Conservation (phyloP, 2,888 invertebrate species). For the Falcaria lacertinaria region DNA sequence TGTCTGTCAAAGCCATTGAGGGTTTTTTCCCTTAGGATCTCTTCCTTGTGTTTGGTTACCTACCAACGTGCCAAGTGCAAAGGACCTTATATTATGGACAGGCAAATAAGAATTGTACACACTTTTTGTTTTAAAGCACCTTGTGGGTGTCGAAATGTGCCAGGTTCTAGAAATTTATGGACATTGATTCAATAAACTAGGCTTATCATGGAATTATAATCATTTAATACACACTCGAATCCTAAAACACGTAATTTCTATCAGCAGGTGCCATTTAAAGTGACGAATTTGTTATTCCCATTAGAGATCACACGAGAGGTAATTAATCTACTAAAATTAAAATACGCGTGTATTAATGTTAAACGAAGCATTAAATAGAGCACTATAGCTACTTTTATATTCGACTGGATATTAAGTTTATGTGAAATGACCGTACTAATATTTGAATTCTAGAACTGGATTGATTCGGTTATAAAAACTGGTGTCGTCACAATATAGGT, state of each 20-base stretch:
- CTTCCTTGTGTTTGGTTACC: slow-evolving; percentile 71
- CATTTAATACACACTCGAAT: slow-evolving; percentile 8
- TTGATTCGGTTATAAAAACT: slow-evolving; percentile 20
- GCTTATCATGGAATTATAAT: slow-evolving; percentile 38
- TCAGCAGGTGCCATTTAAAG: too few relatives aligned
- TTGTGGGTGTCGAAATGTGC: slow-evolving; percentile 43
- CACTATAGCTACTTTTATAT: slow-evolving; percentile 16
- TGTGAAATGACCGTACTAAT: slow-evolving; percentile 19
- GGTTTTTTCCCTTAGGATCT: slow-evolving; percentile 55
- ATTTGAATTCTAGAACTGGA: slow-evolving; percentile 23
- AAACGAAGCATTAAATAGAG: slow-evolving; percentile 12
- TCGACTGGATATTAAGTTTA: slow-evolving; percentile 22
- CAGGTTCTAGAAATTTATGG: slow-evolving; percentile 33
- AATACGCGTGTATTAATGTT: slow-evolving; percentile 27
- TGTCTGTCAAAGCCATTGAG: slow-evolving; percentile 72
- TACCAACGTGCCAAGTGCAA: slow-evolving; percentile 75
- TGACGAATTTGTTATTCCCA: not conserved
- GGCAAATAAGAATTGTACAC: slow-evolving; percentile 61
- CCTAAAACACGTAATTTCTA: too few relatives aligned
- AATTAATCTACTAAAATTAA: slow-evolving; percentile 16
- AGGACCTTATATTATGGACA: slow-evolving; percentile 63
- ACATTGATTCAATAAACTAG: too few relatives aligned
- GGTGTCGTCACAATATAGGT: slow-evolving; percentile 6
- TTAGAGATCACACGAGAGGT: slow-evolving; percentile 8
- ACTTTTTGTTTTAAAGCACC: slow-evolving; percentile 50